Base-by-base conservation (phyloP, 2,113 vertebrate genomes). In the Zingel zingel region DNA sequence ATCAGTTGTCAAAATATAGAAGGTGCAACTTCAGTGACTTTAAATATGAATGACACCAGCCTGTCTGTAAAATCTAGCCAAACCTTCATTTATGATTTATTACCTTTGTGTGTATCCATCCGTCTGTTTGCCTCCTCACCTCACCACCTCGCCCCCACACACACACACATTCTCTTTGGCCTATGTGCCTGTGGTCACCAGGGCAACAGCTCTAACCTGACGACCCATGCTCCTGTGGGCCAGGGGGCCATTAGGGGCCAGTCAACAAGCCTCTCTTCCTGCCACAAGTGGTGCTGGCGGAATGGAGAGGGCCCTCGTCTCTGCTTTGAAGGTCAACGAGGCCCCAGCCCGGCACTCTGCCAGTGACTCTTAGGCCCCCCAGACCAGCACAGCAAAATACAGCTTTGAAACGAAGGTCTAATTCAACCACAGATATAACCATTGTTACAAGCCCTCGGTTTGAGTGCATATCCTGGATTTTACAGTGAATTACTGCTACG, bases 181-280 rank as follows among this genome's bases (percentile, higher is more conserved):
- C 73, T 76, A 30, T 89, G 81, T 74, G 82, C 67, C 85, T 67
- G 83, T 51, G 78, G 91, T 95, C 86, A 21, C 88, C 92, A 77
- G 77, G 93, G 93, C 86, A 94, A 96, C 94, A 33, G 83, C 77
- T 91, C 85, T 83, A 93, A 89, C 91, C 78, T 79, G 84, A 82
- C 76, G 57, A 90, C 90, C 90, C 81, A 88, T 90, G 92, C 93
- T 93, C 89, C 90, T 83, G 82, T 88, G 86, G 91, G 88, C 82
- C 88, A 90, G 79, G 88, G 82, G 89, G 87, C 92, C 90, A 88
- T 93, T 92, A 88, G 75, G 88, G 91, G 92, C 94, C 94, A 91
- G 92, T 94, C 93, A 96, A 95, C 82, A 84, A 94, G 92, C 87
- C 91, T 93, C 92, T 94, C 93, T 92, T 95, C 94, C 93, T 92